Conservation (phyloP, 2,113 vertebrate species). For the Notarius lentiginosus region DNA sequence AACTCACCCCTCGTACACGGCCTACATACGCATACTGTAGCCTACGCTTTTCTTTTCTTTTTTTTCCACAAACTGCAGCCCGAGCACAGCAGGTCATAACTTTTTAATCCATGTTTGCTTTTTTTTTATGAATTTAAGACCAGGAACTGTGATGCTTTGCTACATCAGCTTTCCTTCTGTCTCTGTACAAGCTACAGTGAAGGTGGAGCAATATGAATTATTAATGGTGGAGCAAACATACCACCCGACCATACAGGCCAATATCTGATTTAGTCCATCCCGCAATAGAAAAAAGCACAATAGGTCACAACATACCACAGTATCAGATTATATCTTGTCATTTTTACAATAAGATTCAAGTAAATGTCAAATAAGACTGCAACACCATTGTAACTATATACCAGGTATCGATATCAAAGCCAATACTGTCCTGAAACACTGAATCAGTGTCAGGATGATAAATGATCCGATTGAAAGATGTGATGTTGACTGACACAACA, state of each 20-base stretch:
- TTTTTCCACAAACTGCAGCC: neutral
- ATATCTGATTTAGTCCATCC: neutral
- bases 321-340: neutral
- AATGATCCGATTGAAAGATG: neutral
- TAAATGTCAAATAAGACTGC: neutral
- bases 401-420: neutral
- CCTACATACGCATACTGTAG: too few species aligned
- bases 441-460: neutral
- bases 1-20: neutral
- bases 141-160: neutral
- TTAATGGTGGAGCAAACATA: neutral
- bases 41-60: neutral
- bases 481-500: neutral
- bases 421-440: neutral
- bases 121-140: neutral
- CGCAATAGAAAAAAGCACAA: neutral
- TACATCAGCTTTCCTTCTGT: neutral
- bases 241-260: too few species aligned
- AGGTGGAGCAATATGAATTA: neutral
- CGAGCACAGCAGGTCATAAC: neutral
- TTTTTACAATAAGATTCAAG: neutral
- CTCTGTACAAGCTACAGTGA: neutral
- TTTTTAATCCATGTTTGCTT: neutral
- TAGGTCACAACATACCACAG: neutral
- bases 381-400: neutral